Base-by-base conservation (phyloP, 2,797 vertebrate genomes). In the Aeoliscus strigatus region DNA sequence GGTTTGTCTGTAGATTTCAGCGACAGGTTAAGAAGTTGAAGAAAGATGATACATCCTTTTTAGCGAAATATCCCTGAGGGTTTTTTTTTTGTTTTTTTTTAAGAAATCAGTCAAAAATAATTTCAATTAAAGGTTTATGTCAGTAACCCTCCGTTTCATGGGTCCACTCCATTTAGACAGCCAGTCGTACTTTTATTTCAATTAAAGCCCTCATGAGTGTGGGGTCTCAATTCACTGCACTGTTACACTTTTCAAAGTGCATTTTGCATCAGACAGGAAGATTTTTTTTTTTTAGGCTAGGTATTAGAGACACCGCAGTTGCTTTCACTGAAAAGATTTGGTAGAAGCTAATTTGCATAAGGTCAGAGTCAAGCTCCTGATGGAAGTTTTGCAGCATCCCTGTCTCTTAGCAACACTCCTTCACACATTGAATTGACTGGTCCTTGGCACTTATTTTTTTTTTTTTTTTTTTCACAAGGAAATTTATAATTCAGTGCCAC, bases 381-480 rank as follows among this genome's bases (percentile, higher is more conserved):
- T 90, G 91, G 90, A 94, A 94, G 91, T 95, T 95, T 83, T 89
- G 86, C 91, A 90, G 91, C 92, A 92, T 96, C 92, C 84, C 90
- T 78, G 95, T 98, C 91, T 94, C 95, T 93, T 97, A 97, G 95
- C 95, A 97, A 98, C 95, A 88, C 90, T 86, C 90, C 78, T 88
- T 90, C 89, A 87, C 91, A 90, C 87, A 85, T 87, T 90, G 91
- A 90, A 91, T 89, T 90, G 90, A 92, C 91, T 93, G 91, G 89
- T 93, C 91, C 89, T 90, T 89, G 89, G 90, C 90, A 91, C 93
- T 96, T 91, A 89, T 95, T 90, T 93, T 91, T 93, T 91, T 92
- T 85, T 96, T 91, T 89, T 95, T 90, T 93, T 91, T 93, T 91
- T 92, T 85, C 88, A 3, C 18, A 21, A 86, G 88, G 87, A 90